These are phyloP conservation scores for Lycocerus yunnanus DNA, from an alignment of 2,888 invertebrate genomes.

Conservation along the genomic window DNA sequence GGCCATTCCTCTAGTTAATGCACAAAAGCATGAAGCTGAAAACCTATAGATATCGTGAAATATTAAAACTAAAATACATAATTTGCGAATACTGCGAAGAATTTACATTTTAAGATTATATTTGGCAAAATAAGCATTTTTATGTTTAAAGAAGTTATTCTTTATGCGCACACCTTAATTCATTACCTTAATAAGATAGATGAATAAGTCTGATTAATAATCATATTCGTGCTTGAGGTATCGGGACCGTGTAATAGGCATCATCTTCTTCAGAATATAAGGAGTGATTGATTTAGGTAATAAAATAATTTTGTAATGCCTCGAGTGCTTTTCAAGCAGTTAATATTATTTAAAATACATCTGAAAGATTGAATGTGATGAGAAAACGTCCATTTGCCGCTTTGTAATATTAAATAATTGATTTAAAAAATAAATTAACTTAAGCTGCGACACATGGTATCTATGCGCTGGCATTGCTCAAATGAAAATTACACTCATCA, in stretches of 20 bases:
- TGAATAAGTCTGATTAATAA: slow-evolving; percentile 30
- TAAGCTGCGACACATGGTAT: neutral
- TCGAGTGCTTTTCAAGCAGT: slow-evolving; percentile 20
- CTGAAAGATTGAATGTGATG: slow-evolving; percentile 22
- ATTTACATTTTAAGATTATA: neutral
- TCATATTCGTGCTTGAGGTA: slow-evolving; percentile 27
- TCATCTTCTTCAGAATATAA: slow-evolving; percentile 22
- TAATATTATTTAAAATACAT: slow-evolving; percentile 25
- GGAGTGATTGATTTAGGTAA: slow-evolving; percentile 32
- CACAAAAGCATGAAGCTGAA: slow-evolving; percentile 14
- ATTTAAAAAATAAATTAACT: slow-evolving; percentile 22
- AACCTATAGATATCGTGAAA: neutral
- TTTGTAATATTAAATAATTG: slow-evolving; percentile 25
- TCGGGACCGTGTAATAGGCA: slow-evolving; percentile 24
- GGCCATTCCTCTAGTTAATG: slow-evolving; percentile 6
- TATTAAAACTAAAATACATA: neutral
- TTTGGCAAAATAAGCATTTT: neutral
- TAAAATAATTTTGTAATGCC: slow-evolving; percentile 31
- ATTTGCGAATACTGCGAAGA: neutral
- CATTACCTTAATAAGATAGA: slow-evolving; percentile 22
- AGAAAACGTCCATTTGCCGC: slow-evolving; percentile 21
- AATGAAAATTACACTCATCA: neutral
- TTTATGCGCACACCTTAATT: neutral
- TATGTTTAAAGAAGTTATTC: neutral
- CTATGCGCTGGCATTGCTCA: neutral